Conservation (phyloP, 1,140 invertebrate genomes). For the Zaprionus tsacasi region DNA sequence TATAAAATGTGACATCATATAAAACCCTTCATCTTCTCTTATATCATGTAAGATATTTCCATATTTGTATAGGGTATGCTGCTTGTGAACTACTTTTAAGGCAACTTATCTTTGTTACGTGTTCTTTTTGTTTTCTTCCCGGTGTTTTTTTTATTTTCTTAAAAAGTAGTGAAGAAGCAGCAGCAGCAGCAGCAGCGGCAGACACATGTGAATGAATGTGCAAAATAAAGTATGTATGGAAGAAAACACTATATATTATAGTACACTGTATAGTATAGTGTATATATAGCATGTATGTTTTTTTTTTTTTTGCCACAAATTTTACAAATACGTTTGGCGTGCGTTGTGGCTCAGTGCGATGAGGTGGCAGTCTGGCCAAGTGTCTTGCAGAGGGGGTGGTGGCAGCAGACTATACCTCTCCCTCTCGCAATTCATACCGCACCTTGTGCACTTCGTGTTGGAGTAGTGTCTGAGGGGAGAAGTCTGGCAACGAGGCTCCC, state of each 20-base stretch:
- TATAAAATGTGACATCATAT: too few species aligned
- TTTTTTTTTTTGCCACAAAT: constrained; percentile 51
- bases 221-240: constrained; percentile 44
- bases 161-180: not conserved
- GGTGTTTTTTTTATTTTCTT: not conserved
- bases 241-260: constrained; percentile 49
- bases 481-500: constrained; percentile 9
- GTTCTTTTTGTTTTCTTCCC: constrained; percentile 6
- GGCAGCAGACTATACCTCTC: not conserved
- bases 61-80: not conserved
- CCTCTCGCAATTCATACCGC: not conserved
- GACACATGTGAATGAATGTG: constrained; percentile 62
- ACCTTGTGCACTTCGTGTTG: constrained; percentile 41
- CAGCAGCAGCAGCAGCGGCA: constrained; percentile 45
- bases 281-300: not conserved
- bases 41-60: too few species aligned
- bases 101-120: not conserved
- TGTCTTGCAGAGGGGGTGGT: not conserved
- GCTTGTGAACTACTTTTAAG: not conserved
- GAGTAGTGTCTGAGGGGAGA: constrained; percentile 38
- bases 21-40: too few species aligned
- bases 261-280: constrained; percentile 15
- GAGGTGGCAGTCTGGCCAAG: constrained; percentile 4
- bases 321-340: constrained; percentile 76
- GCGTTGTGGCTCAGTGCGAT: constrained; percentile 10